Base-by-base conservation (phyloP, 2,113 vertebrate genomes). In the Coptodon rendalli region DNA sequence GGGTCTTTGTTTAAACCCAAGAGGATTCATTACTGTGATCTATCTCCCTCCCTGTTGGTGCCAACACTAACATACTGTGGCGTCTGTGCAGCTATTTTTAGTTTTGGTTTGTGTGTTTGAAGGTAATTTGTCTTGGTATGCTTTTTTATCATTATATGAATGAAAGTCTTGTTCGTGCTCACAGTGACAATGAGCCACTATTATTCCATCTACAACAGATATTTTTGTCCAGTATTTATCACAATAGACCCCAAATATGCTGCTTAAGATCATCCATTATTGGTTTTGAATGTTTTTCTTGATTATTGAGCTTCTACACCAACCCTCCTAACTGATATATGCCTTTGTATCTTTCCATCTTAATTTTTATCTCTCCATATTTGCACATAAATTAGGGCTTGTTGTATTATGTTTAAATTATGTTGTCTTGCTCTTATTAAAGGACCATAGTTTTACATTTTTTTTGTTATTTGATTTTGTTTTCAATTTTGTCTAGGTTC, bases 21-120 rank as follows among this genome's bases (percentile, higher is more conserved):
- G 94, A 93, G 95, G 86, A 83, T 94, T 96, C 94, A 94, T 96
- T 95, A 93, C 86, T 87, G 90, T 92, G 92, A 95, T 96, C 92
- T 81, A 89, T 93, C 92, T 92, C 89, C 88, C 76, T 85, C 89
- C 68, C 40, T 87, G 54, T 86, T 90, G 81, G 68, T 91, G 88
- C 89, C 89, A 88, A 82, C 81, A 10, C 87, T 82, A 86, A 92
- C 90, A 90, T 81, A 85, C 86, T 85, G 87, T 91, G 89, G 91
- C 79, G 4, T 93, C 89, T 57, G 14, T 63, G 53, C 53, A 48
- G 88, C 79, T 95, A 94, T 95, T 94, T 94, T 89, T 91, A 89
- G 88, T 52, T 83, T 68, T 3, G 11, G 9, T 78, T 29, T 80
- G 52, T 29, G 34, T 85, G 31, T 86, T 24, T 84, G 43, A 76